Conservation (phyloP, 2,888 invertebrate species). For the Augochlorella aurata region DNA sequence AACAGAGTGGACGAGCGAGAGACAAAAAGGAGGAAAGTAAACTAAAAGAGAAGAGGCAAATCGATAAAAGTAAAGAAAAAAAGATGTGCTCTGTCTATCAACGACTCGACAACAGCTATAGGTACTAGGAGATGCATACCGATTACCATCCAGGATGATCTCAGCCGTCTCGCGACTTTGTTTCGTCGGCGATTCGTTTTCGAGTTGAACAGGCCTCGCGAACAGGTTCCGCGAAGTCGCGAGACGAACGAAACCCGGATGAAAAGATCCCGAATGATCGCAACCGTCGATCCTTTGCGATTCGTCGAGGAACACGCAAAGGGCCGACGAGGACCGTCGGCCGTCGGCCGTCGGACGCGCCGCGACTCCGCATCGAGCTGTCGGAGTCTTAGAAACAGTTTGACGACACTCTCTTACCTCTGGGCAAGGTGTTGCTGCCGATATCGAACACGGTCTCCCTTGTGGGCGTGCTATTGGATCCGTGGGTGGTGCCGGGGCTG, state of each 20-base stretch:
- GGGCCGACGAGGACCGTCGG: background rate
- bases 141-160: constrained; percentile 74
- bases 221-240: background rate
- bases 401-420: constrained; percentile 77
- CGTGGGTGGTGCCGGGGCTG: constrained; percentile 74
- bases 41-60: constrained; percentile 38
- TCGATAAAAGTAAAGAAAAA: constrained; percentile 70
- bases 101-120: constrained; percentile 81
- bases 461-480: constrained; percentile 71
- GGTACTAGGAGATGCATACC: constrained; percentile 79
- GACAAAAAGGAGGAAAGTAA: constrained; percentile 57
- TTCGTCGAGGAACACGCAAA: constrained; percentile 10
- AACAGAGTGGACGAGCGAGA: background rate
- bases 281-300: background rate
- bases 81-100: constrained; percentile 81
- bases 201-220: background rate
- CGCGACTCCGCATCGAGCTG: constrained; percentile 68
- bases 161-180: constrained; percentile 70
- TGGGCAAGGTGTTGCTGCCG: constrained; percentile 78
- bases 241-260: constrained; percentile 65
- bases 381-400: constrained; percentile 48
- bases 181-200: background rate
- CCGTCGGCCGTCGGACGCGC: constrained; percentile 31
- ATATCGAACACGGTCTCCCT: constrained; percentile 78
- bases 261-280: constrained; percentile 26